Evolutionary conservation across 2,113 vertebrate genomes (phyloP), one percentile per base, ranked within the genome.

Genomic region (Chaenogobius annularis): DNA sequence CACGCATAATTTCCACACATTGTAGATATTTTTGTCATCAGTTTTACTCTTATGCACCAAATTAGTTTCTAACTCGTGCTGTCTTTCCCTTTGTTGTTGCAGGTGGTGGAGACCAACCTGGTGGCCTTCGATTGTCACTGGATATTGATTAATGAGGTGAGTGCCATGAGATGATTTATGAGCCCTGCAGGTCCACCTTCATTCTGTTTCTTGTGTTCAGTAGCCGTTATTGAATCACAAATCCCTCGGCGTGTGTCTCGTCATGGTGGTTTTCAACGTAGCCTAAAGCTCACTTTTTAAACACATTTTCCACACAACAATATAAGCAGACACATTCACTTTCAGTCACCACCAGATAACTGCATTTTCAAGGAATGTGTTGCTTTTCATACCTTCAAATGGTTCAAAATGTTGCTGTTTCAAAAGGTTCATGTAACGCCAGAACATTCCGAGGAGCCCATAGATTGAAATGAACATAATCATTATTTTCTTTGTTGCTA

Each of bases 101-200:
- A 98, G 98, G 98, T 98, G 71, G 97, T 98, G 91, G 97, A 99
- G 92, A 98, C 98, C 68, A 99, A 99, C 94, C 93, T 99, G 90
- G 95, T 99, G 87, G 97, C 97, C 80, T 99, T 99, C 81, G 98
- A 99, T 93, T 99, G 98, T 93, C 98, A 99, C 91, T 99, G 98
- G 98, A 98, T 99, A 94, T 96, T 99, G 92, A 99, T 99, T 91
- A 99, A 99, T 83, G 98, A 99, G 96, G 98, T 99, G 93, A 94
- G 93, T 75, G 69, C 19, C 44, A 31, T 56, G 64, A 59, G 69
- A 79, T 75, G 69, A 83, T 82, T 77, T 71, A 76, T 75, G 3
- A 19, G 74, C 74, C 8, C 19, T 19, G 12, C 23, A 37, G 23
- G 31, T 65, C 52, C 68, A 15, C 44, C 68, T 81, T 80, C 47